Evolutionary conservation across 2,888 invertebrate species (phyloP).

Genomic region (Meghimatium bilineatum): DNA sequence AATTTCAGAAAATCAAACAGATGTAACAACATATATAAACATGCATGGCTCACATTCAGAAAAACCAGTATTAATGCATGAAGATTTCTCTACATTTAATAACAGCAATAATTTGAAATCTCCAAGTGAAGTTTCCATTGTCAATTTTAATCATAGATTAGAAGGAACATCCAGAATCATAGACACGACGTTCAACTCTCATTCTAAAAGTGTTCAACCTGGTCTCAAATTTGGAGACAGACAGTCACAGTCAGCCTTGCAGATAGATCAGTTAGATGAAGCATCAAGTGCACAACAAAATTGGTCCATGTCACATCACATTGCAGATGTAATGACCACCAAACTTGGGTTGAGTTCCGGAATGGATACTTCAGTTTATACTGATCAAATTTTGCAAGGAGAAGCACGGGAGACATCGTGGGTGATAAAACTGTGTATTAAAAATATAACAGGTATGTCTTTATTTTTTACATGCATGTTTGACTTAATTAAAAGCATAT

Average conservation of each 20-base stretch:
- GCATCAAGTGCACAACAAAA: neutral
- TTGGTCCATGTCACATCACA: neutral
- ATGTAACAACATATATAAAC: neutral
- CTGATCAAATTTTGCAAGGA: constrained; percentile 63
- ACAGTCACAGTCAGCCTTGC: neutral
- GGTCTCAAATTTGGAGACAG: neutral
- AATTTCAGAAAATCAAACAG: neutral
- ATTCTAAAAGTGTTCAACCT: neutral
- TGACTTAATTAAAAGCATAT: neutral
- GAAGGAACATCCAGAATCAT: neutral
- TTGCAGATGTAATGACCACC: constrained; percentile 59
- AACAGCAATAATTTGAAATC: neutral
- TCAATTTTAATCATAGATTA: neutral
- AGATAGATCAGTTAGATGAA: neutral
- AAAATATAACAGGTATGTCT: constrained; percentile 64
- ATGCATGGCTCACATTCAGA: neutral
- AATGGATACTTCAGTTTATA: constrained; percentile 66
- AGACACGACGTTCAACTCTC: neutral
- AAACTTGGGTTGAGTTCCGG: constrained; percentile 61
- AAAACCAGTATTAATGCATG: neutral
- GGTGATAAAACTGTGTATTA: constrained; percentile 74
- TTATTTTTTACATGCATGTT: neutral
- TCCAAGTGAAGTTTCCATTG: too few species aligned
- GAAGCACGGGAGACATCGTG: constrained; percentile 69
- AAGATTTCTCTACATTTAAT: neutral